Evolutionary conservation across 2,888 invertebrate genomes (phyloP), one percentile per base, ranked within the genome.

Genomic region (Drosophila histrio): DNA sequence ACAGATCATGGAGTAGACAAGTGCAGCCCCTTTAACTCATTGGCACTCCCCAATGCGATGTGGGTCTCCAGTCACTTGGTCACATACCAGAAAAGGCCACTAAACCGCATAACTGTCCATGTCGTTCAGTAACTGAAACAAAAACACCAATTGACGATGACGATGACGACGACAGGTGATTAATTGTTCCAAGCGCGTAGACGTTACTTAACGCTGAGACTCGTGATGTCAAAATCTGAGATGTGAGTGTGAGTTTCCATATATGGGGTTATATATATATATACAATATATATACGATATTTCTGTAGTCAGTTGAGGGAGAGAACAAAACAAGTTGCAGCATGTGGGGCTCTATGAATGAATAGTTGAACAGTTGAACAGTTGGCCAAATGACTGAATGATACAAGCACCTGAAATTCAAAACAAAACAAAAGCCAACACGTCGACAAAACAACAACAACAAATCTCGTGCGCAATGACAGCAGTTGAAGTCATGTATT

Each of bases 321-420:
- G 74, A 78, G 74, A 78, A 65, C 76, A 70, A 75, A 75, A 64
- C 82, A 83, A 79, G 82, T 87, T 88, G 88, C 88, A 80, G 88
- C 88, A 80, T 76, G 22, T 38, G 50, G 22, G 79, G 66, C 66
- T 61, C 81, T 22, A 60, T 61, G 63, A 59, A 81, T 87, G 86
- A 86, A 83, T 83, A 57, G 82, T 24, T 87, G 82, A 82, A 66
- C 67, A 69, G 80, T 43, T 84, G 83, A 83, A 84, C 84, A 77
- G 82, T 87, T 88, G 80, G 77, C 77, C 72, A 79, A 77, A 72
- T 78, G 78, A 73, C 77, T 78, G 83, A 86, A 83, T 83, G 84
- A 86, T 79, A 84, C 72, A 80, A 62, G 89, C 89, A 88, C 84
- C 89, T 88, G 89, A 85, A 84, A 86, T 83, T 77, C 74, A 75